A percentile compares a stretch with the other conserved stretches of the same genome.
Conservation (phyloP, 2,797 vertebrate genomes). For the Hozukius guyotensis region DNA sequence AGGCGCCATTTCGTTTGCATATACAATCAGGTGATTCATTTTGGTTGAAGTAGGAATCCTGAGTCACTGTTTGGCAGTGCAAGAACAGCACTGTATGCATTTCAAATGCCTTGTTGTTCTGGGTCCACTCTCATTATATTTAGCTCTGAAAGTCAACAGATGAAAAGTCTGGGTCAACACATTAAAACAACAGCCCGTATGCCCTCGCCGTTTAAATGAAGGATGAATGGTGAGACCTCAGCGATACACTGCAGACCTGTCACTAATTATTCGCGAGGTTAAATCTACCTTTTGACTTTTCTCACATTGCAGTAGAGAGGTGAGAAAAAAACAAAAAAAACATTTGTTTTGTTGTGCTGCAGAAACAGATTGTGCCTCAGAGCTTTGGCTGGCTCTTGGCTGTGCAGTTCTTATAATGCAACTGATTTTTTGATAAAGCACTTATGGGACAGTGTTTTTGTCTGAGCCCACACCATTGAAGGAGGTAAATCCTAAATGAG, state of each 20-base stretch:
- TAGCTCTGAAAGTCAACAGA: constrained; percentile 37
- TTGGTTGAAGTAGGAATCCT: constrained; percentile 13
- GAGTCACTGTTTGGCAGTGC: constrained; percentile 39
- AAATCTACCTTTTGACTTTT: constrained; percentile 31
- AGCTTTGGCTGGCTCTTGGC: constrained; percentile 49
- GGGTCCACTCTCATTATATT: constrained; percentile 34
- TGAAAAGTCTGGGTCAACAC: constrained; percentile 48
- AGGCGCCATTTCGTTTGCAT: constrained; percentile 51
- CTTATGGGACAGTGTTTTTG: constrained; percentile 59
- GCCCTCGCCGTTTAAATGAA: neutral
- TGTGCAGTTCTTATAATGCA: constrained; percentile 52
- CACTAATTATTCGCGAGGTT: constrained; percentile 33
- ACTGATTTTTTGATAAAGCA: constrained; percentile 55
- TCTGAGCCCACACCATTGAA: constrained; percentile 31
- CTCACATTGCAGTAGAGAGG: neutral
- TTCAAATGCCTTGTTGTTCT: constrained; percentile 50
- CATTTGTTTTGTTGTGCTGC: constrained; percentile 21
- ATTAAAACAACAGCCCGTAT: constrained; percentile 34
- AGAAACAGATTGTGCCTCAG: constrained; percentile 24
- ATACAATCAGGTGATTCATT: constrained; percentile 56
- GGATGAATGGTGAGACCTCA: neutral
- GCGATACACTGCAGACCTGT: constrained; percentile 11
- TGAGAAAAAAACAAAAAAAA: neutral
- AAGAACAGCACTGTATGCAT: constrained; percentile 42
- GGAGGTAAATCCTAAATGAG: constrained; percentile 68